A percentile compares a stretch with the other conserved stretches of the same genome.
Conservation (phyloP, 2,888 invertebrate genomes). For the Callyntrura sp. region DNA sequence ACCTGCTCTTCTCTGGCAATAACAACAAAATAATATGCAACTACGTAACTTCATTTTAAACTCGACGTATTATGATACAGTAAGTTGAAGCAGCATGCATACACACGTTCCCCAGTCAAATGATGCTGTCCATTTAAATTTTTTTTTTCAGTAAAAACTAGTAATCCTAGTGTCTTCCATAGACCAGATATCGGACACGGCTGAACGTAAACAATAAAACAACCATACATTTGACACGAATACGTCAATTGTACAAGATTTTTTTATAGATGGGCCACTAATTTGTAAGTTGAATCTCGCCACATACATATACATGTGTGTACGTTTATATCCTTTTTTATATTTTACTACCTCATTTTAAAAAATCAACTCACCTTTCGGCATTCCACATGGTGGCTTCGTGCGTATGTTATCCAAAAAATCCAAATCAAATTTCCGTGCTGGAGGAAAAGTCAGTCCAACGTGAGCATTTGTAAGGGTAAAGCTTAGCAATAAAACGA, state of each 20-base stretch:
- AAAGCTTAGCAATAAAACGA: slow-evolving; percentile 48
- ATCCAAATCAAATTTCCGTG: slow-evolving; percentile 95
- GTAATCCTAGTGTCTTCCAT: not conserved
- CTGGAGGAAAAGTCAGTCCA: slow-evolving; percentile 93
- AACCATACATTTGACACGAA: slow-evolving; percentile 47
- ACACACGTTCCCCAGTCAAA: not conserved
- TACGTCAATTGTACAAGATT: slow-evolving; percentile 23
- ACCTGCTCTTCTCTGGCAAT: slow-evolving; percentile 23
- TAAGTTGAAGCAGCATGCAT: not conserved
- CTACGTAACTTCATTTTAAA: slow-evolving; percentile 10
- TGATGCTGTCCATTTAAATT: slow-evolving; percentile 17
- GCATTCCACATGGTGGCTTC: slow-evolving; percentile 97
- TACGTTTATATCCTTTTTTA: too few species aligned
- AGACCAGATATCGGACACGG: not conserved
- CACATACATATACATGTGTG: not conserved
- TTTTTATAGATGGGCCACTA: not conserved
- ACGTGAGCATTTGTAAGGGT: slow-evolving; percentile 87
- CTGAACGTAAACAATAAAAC: slow-evolving; percentile 11
- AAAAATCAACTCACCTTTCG: slow-evolving; percentile 90
- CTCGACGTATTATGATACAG: not conserved
- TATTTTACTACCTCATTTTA: not conserved
- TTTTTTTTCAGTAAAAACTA: not conserved
- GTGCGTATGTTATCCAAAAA: slow-evolving; percentile 97
- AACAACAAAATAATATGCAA: slow-evolving; percentile 11
- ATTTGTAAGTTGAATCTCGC: not conserved